Conservation (phyloP, 2,888 invertebrate species). For the Drosophila cognata region DNA sequence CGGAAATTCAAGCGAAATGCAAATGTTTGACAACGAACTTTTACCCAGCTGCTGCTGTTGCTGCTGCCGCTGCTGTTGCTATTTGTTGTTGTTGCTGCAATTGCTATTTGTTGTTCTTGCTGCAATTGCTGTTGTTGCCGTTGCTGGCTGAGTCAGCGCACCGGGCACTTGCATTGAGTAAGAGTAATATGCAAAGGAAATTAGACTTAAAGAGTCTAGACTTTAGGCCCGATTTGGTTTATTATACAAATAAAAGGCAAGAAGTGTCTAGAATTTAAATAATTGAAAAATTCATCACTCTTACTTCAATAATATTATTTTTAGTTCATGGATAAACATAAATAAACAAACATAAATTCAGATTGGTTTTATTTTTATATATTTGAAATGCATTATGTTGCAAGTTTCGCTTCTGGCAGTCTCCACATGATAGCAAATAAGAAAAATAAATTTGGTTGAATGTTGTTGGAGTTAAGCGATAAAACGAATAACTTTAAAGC, state of each 20-base stretch:
- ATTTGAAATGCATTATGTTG: neutral
- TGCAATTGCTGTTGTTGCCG: conserved; percentile 9
- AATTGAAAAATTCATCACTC: neutral
- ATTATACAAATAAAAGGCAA: neutral
- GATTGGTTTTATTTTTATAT: neutral
- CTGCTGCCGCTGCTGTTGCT: conserved; percentile 16
- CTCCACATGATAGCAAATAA: conserved; percentile 3
- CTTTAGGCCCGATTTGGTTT: neutral
- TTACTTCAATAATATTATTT: neutral
- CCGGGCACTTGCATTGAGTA: conserved; percentile 46
- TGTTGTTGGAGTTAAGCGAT: neutral
- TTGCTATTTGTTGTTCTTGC: conserved; percentile 1
- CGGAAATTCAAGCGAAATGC: conserved; percentile 78
- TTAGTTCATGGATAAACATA: neutral
- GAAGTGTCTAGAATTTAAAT: neutral
- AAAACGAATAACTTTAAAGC: conserved; percentile 6
- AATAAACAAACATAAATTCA: neutral
- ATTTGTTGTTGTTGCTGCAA: conserved; percentile 5
- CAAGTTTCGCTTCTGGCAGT: neutral
- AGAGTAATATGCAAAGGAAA: conserved; percentile 23
- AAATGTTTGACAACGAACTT: conserved; percentile 78
- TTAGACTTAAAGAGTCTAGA: conserved; percentile 3
- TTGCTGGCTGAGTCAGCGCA: conserved; percentile 59
- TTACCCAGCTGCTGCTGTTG: conserved; percentile 46
- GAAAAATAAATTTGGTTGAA: conserved; percentile 18